Percentiles rank a stretch among this genome's conserved stretches.
phyloP scores from a whole-genome alignment of 2,113 vertebrate genomes.

The Eurypyga helias region DNA sequence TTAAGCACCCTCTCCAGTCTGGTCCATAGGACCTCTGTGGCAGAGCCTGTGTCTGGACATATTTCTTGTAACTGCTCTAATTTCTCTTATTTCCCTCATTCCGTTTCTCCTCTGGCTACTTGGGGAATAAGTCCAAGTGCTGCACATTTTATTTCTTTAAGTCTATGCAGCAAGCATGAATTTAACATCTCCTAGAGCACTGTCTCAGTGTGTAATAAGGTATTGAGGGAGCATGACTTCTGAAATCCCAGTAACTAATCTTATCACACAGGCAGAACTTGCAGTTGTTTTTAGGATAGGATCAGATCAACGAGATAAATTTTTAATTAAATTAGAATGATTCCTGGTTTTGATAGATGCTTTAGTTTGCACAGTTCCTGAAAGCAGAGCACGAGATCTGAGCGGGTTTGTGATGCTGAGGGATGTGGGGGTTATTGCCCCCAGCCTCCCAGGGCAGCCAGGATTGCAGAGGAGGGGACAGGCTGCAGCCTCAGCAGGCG shows the following conservation, averaged over 20 bases:
- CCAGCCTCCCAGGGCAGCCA: background rate
- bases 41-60: background rate
- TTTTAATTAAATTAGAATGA: conserved; percentile 28
- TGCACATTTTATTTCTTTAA: background rate
- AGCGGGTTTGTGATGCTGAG: background rate
- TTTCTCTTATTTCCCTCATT: background rate
- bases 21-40: background rate
- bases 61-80: background rate
- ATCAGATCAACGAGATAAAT: background rate
- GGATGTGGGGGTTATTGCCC: background rate
- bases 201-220: background rate
- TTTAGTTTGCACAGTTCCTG: background rate
- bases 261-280: background rate
- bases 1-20: background rate
- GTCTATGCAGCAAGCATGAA: background rate
- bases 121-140: background rate
- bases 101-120: background rate
- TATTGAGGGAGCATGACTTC: background rate
- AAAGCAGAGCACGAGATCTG: background rate
- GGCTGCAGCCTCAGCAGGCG: background rate
- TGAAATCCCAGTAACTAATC: background rate
- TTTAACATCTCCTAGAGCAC: background rate
- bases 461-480: background rate
- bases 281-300: background rate
- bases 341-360: background rate